These are phyloP conservation scores for Oligia strigilis DNA, from an alignment of 2,888 invertebrate genomes.

Conservation along the genomic window DNA sequence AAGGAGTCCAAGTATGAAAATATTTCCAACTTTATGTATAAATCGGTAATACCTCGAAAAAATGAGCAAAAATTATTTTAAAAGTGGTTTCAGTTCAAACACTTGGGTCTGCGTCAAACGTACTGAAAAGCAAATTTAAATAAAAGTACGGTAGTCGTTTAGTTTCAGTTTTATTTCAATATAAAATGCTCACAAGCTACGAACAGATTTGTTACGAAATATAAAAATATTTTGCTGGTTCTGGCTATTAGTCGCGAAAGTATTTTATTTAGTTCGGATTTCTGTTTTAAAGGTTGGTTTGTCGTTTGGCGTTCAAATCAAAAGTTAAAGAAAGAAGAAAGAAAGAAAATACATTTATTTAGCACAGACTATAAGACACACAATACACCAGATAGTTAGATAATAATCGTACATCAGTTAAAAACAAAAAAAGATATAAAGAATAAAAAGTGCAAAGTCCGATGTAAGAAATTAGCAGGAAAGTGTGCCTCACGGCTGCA, in stretches of 20 bases:
- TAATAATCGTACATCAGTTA: too few relatives aligned
- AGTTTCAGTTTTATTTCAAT: conserved; percentile 23
- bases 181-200: conserved; percentile 14
- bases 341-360: too few relatives aligned
- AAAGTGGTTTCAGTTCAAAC: conserved; percentile 32
- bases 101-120: conserved; percentile 10
- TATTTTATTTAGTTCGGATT: neutral
- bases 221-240: neutral
- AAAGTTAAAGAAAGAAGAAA: neutral
- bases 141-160: conserved; percentile 11
- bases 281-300: neutral
- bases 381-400: too few relatives aligned
- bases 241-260: neutral
- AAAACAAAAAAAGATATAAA: too few relatives aligned
- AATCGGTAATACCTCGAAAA: neutral
- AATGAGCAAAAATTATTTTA: conserved; percentile 2
- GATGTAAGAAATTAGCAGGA: too few relatives aligned
- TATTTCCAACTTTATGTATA: neutral
- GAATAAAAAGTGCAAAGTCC: too few relatives aligned
- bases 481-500: too few relatives aligned
- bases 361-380: too few relatives aligned
- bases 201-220: conserved; percentile 10
- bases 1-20: neutral
- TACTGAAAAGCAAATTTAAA: conserved; percentile 15
- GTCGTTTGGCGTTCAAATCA: neutral